Percentiles rank a stretch among this genome's conserved stretches.
Evolutionary conservation across 2,888 invertebrate genomes (phyloP).

Genomic region (Lasioglossum villosulum): DNA sequence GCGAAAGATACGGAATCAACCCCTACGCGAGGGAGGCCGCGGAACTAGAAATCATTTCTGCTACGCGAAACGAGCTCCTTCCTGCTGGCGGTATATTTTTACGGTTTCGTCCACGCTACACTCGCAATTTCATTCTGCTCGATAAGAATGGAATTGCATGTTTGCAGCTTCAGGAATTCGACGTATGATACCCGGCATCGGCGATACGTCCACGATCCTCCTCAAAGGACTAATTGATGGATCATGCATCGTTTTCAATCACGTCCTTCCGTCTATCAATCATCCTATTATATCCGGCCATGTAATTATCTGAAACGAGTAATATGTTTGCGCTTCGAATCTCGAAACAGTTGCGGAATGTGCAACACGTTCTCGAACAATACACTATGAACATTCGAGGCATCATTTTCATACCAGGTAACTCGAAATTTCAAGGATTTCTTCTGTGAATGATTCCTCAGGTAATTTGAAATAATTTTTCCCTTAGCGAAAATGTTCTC

Average conservation of each 20-base stretch:
- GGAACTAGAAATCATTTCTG: background rate
- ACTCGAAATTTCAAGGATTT: too few species aligned
- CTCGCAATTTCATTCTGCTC: background rate
- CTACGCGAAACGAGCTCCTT: background rate
- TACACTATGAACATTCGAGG: background rate
- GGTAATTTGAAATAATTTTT: too few species aligned
- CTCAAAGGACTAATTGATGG: background rate
- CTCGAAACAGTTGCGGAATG: background rate
- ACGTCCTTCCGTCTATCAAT: background rate
- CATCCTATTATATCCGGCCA: background rate
- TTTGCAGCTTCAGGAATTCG: background rate
- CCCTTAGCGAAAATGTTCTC: too few species aligned
- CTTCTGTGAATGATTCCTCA: too few species aligned
- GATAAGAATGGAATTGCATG: background rate
- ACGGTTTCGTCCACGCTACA: background rate
- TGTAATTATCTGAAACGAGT: background rate
- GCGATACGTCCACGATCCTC: background rate
- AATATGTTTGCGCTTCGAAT: background rate
- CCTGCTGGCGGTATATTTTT: background rate
- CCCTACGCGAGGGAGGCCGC: background rate
- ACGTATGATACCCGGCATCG: background rate
- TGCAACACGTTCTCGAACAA: background rate
- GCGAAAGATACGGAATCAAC: background rate
- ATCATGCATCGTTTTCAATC: background rate
- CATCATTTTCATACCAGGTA: too few species aligned